Conservation (phyloP, 1,140 invertebrate species). For the Drosophila willistoni region DNA sequence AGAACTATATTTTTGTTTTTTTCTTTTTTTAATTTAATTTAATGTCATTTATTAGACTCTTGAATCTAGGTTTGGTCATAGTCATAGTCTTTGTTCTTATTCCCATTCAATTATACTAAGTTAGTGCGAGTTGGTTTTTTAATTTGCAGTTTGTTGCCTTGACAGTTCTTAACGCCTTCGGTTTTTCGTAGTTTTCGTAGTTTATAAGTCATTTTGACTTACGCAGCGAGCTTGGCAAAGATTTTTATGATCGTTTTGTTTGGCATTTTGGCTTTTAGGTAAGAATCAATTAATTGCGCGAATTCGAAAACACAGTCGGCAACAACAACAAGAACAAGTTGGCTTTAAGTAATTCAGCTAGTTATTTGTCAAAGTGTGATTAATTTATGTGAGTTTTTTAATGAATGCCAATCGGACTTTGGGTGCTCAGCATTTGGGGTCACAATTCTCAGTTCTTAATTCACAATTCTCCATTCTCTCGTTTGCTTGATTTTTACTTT, state of each 20-base stretch:
- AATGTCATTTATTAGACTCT: constrained; percentile 32
- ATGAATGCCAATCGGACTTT: constrained; percentile 31
- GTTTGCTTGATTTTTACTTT: background rate
- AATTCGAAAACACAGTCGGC: constrained; percentile 26
- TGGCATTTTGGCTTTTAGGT: constrained; percentile 42
- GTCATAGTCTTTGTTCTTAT: constrained; percentile 51
- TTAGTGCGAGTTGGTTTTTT: constrained; percentile 16
- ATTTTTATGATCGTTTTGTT: constrained; percentile 44
- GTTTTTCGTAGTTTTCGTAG: background rate
- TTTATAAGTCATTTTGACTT: constrained; percentile 32
- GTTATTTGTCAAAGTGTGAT: constrained; percentile 72
- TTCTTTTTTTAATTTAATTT: constrained; percentile 35
- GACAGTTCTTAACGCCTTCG: constrained; percentile 40
- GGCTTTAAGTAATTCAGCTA: constrained; percentile 68
- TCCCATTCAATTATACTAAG: constrained; percentile 18
- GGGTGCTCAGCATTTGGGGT: constrained; percentile 35
- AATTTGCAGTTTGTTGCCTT: constrained; percentile 5
- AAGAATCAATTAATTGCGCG: constrained; percentile 71
- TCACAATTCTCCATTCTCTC: background rate
- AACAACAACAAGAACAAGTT: constrained; percentile 21
- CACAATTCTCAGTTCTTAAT: background rate
- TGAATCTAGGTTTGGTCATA: constrained; percentile 58
- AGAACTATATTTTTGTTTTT: constrained; percentile 40
- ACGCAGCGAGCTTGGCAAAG: constrained; percentile 44
- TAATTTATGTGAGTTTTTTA: constrained; percentile 67